Conservation (phyloP, 2,797 vertebrate genomes). For the Neopelma chrysocephalum region DNA sequence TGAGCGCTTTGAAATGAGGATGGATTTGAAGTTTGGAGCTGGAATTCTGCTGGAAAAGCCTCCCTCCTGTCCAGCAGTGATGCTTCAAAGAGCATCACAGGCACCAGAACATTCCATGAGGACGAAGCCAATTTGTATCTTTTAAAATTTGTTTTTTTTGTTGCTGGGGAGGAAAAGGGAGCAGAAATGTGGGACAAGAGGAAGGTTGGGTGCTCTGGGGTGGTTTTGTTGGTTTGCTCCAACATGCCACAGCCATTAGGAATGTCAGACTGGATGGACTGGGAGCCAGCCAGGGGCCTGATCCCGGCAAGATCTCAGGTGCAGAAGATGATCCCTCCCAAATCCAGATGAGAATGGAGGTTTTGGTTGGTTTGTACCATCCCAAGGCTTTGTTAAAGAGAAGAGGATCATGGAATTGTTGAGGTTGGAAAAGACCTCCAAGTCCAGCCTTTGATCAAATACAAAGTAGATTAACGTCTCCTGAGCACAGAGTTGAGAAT, state of each 20-base stretch:
- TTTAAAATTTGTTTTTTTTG: not conserved
- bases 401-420: not conserved
- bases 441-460: fast-evolving
- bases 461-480: not conserved
- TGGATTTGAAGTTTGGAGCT: not conserved
- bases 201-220: not conserved
- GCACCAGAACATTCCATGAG: not conserved
- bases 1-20: not conserved
- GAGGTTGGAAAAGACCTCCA: not conserved
- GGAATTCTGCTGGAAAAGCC: not conserved
- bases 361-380: not conserved
- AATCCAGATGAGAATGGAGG: not conserved
- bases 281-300: not conserved
- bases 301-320: not conserved
- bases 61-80: not conserved
- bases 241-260: too few relatives aligned
- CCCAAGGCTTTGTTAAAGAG: not conserved
- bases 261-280: not conserved
- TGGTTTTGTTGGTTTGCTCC: not conserved
- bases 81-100: not conserved
- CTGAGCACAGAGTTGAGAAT: not conserved
- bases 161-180: not conserved
- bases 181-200: not conserved
- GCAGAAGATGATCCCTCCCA: not conserved
- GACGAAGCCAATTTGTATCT: not conserved